These are phyloP conservation scores for Tribolium castaneum DNA, from an alignment of 1,140 invertebrate genomes.

Conservation along the genomic window DNA sequence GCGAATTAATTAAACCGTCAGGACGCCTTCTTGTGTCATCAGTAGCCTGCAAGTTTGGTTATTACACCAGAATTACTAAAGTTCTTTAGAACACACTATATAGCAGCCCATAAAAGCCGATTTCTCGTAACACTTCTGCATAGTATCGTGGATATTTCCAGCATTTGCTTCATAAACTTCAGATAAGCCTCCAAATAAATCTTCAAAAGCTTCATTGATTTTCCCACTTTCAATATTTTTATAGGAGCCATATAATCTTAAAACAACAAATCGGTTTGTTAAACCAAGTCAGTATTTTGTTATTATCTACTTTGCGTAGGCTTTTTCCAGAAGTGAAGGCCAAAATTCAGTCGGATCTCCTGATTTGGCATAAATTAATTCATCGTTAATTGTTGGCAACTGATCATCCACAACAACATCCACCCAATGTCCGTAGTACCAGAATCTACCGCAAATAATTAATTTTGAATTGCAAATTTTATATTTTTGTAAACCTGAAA, in stretches of 20 bases:
- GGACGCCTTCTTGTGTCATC: background rate
- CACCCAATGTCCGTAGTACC: constrained; percentile 95
- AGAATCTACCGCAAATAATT: constrained; percentile 75
- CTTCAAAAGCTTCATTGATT: constrained; percentile 17
- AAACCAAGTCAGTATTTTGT: background rate
- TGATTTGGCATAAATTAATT: constrained; percentile 94
- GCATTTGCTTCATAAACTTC: background rate
- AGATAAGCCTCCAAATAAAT: constrained; percentile 23
- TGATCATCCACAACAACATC: constrained; percentile 96
- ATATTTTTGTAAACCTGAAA: constrained; percentile 74
- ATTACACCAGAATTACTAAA: constrained; percentile 1
- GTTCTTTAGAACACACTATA: constrained; percentile 9
- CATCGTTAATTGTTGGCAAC: constrained; percentile 89
- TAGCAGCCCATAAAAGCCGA: constrained; percentile 9
- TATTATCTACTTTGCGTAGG: constrained; percentile 90
- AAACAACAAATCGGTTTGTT: background rate
- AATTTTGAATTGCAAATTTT: too few relatives aligned
- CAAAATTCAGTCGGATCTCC: constrained; percentile 95
- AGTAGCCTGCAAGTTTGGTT: constrained; percentile 3
- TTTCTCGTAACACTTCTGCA: background rate
- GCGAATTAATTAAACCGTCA: background rate
- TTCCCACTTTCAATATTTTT: constrained; percentile 2
- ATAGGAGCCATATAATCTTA: constrained; percentile 6
- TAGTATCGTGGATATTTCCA: background rate
- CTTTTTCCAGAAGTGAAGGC: constrained; percentile 97